phyloP scores from a whole-genome alignment of 2,888 invertebrate species.

The Crossocerus cetratus region DNA sequence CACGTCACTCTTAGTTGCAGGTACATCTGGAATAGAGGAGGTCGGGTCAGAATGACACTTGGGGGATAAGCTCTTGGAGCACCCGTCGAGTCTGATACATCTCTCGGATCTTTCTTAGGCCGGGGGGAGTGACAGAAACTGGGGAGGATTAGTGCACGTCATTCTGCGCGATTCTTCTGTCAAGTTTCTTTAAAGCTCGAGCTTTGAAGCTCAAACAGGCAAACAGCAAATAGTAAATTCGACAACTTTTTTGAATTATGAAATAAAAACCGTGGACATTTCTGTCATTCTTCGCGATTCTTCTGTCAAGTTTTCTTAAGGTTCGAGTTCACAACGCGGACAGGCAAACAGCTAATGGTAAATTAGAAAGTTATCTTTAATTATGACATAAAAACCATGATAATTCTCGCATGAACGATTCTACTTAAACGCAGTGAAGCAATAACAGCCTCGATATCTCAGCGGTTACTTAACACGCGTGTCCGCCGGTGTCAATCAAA shows the following conservation, averaged over 20 bases:
- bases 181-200: too few species aligned
- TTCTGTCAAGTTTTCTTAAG: too few species aligned
- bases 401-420: not conserved
- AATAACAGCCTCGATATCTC: not conserved
- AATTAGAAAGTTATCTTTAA: too few species aligned
- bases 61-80: not conserved
- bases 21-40: slow-evolving; percentile 83
- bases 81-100: not conserved
- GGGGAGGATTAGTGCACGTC: not conserved
- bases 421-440: too few species aligned
- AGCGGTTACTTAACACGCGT: not conserved
- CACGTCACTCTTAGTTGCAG: slow-evolving; percentile 91
- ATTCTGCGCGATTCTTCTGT: too few species aligned
- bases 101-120: not conserved
- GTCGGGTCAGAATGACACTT: not conserved
- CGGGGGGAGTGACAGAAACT: not conserved
- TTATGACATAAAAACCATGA: not conserved
- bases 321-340: too few species aligned
- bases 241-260: too few species aligned
- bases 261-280: too few species aligned
- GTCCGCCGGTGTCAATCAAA: not conserved
- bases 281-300: too few species aligned
- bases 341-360: too few species aligned
- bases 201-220: too few species aligned
- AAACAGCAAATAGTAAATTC: too few species aligned